Conservation (phyloP, 2,888 invertebrate genomes). For the Cryptocephalus primarius region DNA sequence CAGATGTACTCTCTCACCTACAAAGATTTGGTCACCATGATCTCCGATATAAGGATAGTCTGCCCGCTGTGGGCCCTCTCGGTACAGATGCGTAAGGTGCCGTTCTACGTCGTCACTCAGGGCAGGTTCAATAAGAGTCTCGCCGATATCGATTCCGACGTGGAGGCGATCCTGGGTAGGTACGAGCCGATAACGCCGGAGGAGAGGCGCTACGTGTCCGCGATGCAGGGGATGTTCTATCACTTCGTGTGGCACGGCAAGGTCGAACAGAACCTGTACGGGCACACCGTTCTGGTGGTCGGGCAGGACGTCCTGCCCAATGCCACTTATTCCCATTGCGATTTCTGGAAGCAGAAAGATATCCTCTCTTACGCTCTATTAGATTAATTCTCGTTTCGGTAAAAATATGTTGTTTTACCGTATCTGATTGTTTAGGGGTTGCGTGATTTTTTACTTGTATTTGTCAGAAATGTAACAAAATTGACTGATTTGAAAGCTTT, state of each 20-base stretch:
- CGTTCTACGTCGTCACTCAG: constrained; percentile 66
- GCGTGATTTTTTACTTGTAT: too few relatives aligned
- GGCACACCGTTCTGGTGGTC: constrained; percentile 49
- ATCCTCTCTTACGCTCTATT: constrained; percentile 46
- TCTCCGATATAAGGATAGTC: constrained; percentile 67
- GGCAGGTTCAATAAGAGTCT: constrained; percentile 39
- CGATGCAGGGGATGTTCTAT: constrained; percentile 75
- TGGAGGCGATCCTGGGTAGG: constrained; percentile 70
- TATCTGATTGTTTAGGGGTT: too few relatives aligned
- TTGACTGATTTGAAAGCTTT: too few relatives aligned
- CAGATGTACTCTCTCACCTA: constrained; percentile 54
- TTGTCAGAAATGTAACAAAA: too few relatives aligned
- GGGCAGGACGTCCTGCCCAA: constrained; percentile 59
- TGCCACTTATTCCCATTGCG: constrained; percentile 60
- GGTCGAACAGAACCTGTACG: constrained; percentile 48
- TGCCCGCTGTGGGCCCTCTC: constrained; percentile 66
- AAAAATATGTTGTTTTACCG: too few relatives aligned
- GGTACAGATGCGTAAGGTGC: constrained; percentile 49
- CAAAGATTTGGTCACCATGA: constrained; percentile 57
- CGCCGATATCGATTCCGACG: constrained; percentile 46
- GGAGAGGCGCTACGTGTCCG: constrained; percentile 52
- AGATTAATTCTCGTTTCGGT: too few relatives aligned
- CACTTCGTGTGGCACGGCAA: constrained; percentile 70
- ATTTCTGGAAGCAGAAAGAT: constrained; percentile 64
- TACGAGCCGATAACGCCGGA: constrained; percentile 62